Evolutionary conservation across 2,113 vertebrate genomes (phyloP), one percentile per base, ranked within the genome.

Genomic region (Silurus asotus): DNA sequence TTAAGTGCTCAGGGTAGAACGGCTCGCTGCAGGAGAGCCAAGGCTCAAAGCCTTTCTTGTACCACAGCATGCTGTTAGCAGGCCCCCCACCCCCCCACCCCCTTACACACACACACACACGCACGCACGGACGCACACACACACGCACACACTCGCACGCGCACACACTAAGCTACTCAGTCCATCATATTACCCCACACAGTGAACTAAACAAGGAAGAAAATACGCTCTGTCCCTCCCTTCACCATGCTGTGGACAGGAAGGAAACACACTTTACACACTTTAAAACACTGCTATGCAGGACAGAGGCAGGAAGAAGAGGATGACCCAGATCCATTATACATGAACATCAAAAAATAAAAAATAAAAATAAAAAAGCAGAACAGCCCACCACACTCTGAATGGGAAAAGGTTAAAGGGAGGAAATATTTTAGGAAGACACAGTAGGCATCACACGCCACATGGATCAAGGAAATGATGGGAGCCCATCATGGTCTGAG

Each of bases 1-100:
- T 85, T 88, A 88, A 90, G 87, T 90, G 89, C 83, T 80, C 37
- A 55, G 88, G 83, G 83, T 79, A 77, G 83, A 79, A 82, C 61
- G 79, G 79, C 79, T 84, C 86, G 51, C 88, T 87, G 85, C 28
- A 28, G 82, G 82, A 79, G 62, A 15, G 79, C 79, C 56, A 5
- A 64, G 79, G 81, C 58, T 85, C 37, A 53, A 56, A 84, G 58
- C 80, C 64, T 79, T 70, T 48, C 83, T 82, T 85, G 83, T 83
- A 83, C 70, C 86, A 79, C 74, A 80, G 83, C 86, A 84, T 80
- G 88, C 86, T 87, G 79, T 72, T 85, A 49, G 75, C 25, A 45
- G 55, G 62, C 79, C 81, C 76, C n/a, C n/a, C 13, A 59, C 45
- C 48, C 37, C 23, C 58, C 55, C 58, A 64, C 17, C 48, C 28